Conservation (phyloP, 2,888 invertebrate species). For the Saturnia japonica region DNA sequence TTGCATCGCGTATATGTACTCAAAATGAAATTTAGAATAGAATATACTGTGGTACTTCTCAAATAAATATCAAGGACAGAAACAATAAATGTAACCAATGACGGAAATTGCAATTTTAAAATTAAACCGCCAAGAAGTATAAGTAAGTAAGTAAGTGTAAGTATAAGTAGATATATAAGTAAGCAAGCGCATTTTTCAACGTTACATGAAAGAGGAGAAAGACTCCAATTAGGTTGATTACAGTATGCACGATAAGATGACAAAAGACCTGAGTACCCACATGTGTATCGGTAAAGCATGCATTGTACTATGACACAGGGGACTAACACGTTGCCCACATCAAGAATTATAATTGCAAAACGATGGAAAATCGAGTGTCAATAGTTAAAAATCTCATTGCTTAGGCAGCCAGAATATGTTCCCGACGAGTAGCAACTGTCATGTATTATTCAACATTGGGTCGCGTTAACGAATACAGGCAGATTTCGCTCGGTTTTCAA, state of each 20-base stretch:
- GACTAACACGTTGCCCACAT: background rate
- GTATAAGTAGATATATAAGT: background rate
- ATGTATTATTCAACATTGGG: conserved; percentile 59
- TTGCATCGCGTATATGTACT: background rate
- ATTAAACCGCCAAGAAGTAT: background rate
- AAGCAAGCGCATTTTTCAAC: background rate
- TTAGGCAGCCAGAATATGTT: conserved; percentile 34
- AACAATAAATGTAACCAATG: no score
- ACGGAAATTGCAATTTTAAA: background rate
- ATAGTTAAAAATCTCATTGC: conserved; percentile 8
- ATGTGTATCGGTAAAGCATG: background rate
- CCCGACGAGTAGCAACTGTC: conserved; percentile 33
- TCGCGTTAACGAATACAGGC: conserved; percentile 51
- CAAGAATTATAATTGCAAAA: conserved; percentile 14
- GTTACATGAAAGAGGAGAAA: background rate
- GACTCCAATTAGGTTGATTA: background rate
- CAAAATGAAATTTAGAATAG: no score
- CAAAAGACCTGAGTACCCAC: background rate
- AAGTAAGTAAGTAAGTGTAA: no score
- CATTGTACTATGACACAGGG: background rate
- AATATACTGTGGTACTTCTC: no score
- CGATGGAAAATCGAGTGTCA: background rate
- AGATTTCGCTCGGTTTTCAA: conserved; percentile 49
- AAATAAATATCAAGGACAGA: background rate
- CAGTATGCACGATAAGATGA: background rate